phyloP scores from a whole-genome alignment of 1,140 invertebrate species.

The Caerostris extrusa region DNA sequence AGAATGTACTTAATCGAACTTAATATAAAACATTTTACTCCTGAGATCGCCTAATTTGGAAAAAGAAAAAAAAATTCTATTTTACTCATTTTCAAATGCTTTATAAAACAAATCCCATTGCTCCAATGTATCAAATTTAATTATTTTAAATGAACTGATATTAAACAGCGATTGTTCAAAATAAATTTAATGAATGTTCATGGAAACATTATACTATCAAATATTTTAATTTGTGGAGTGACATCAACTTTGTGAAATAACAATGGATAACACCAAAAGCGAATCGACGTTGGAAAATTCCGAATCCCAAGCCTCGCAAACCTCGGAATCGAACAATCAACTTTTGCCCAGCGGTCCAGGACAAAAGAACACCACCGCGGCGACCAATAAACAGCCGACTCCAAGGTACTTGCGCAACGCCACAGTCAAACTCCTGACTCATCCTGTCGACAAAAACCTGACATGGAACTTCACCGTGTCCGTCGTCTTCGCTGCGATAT shows the following conservation, averaged over 20 bases:
- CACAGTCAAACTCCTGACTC: slow-evolving; percentile 78
- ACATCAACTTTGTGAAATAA: not conserved
- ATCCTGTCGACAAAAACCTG: slow-evolving; percentile 82
- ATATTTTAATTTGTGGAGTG: not conserved
- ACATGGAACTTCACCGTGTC: slow-evolving; percentile 81
- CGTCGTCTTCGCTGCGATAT: slow-evolving; percentile 81
- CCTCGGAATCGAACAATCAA: slow-evolving; percentile 38
- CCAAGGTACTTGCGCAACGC: slow-evolving; percentile 68
- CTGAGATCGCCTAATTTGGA: not conserved
- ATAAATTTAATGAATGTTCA: not conserved
- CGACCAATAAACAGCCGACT: not conserved
- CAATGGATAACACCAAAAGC: slow-evolving; percentile 51
- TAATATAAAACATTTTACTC: not conserved
- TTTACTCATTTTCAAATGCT: not conserved
- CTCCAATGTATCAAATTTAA: not conserved
- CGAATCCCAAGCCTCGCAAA: slow-evolving; percentile 8
- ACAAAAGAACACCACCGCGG: not conserved
- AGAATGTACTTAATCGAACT: not conserved
- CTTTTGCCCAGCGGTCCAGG: not conserved
- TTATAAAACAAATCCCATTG: not conserved
- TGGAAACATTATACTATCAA: not conserved
- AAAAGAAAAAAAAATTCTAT: not conserved
- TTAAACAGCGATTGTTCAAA: not conserved
- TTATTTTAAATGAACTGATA: not conserved
- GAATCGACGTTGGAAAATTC: not conserved